A percentile compares a stretch with the other conserved stretches of the same genome.
These are phyloP conservation scores for Leptinotarsa defecta DNA, from an alignment of 1,140 invertebrate species.

Conservation along the genomic window DNA sequence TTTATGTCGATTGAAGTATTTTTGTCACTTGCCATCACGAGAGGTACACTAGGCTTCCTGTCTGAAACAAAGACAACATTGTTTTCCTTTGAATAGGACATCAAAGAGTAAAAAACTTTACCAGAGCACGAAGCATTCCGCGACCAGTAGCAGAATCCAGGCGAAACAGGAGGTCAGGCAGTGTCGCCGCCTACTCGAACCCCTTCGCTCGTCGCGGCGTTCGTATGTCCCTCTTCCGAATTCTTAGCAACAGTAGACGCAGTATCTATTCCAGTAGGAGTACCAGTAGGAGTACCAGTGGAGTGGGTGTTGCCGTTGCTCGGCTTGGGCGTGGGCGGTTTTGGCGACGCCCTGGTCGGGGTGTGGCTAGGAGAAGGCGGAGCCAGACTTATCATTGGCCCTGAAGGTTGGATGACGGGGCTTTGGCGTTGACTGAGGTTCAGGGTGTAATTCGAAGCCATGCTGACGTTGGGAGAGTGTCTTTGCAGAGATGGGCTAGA, in stretches of 20 bases:
- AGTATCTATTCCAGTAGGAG: not conserved
- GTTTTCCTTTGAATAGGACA: not conserved
- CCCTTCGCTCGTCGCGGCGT: constrained; percentile 17
- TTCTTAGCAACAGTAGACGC: not conserved
- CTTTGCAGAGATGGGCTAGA: constrained; percentile 51
- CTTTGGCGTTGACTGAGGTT: constrained; percentile 51
- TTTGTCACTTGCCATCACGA: constrained; percentile 25
- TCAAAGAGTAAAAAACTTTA: constrained; percentile 36
- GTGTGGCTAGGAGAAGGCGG: constrained; percentile 42
- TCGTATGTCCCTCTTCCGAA: constrained; percentile 10
- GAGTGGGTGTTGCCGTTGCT: constrained; percentile 29
- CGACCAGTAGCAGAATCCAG: constrained; percentile 46
- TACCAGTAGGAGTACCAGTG: not conserved
- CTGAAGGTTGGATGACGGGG: constrained; percentile 52
- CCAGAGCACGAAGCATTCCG: constrained; percentile 50
- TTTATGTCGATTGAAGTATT: not conserved
- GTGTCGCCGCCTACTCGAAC: constrained; percentile 53
- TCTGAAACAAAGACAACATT: constrained; percentile 51
- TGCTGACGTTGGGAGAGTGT: constrained; percentile 48
- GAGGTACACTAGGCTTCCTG: constrained; percentile 52
- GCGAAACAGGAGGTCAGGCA: constrained; percentile 51
- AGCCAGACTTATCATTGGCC: constrained; percentile 49
- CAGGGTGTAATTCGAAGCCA: constrained; percentile 41
- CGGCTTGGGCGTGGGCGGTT: constrained; percentile 36
- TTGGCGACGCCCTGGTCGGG: constrained; percentile 28